Base-by-base conservation (phyloP, 2,888 invertebrate species). In the Acleris emargana region DNA sequence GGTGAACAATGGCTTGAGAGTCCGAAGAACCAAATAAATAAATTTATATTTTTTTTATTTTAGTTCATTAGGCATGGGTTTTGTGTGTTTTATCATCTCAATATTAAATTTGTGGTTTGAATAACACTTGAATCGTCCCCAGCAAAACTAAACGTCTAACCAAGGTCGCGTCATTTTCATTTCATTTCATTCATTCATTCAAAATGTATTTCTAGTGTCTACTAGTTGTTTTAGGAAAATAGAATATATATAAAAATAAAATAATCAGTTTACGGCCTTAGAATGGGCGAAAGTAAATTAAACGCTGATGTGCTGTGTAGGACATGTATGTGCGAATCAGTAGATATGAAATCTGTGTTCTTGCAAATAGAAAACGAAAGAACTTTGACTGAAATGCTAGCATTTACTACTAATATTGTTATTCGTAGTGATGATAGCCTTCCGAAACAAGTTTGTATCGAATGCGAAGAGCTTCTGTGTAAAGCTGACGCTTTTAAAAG, bases 371-470 rank as follows among this genome's bases (percentile, higher is more conserved):
- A 52, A 45, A 81, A 83, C 28, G 73, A 78, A 42, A 75, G 80
- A 5, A 82, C 76, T 38, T 69, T 89, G 18, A 68, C 74, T 6
- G 85, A 89, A 67, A 72, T 87, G 11, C 74, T 90, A 17, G 73
- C 76, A 63, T 85, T 81, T 73, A 75, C 86, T 22, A 76, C 81
- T 20, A 83, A 86, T 79, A 76, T 84, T 64, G 77, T 81, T 68
- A 74, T 88, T 70, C 78, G 76, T 72, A 69, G 72, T 16, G 80
- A 78, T 42, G 83, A 87, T 71, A 76, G 68, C 62, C 76, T 86
- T 50, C 89, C 91, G 0, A 85, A 87, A 74, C 87, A 88, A 68
- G 80, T 92, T 62, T 92, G 91, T 73, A 69, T 68, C 57, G 83
- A 84, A 28, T 92, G 91, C 68, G 83, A 83, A 64, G 49, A 69